Conservation (phyloP, 2,797 vertebrate species). For the Trachurus trachurus region DNA sequence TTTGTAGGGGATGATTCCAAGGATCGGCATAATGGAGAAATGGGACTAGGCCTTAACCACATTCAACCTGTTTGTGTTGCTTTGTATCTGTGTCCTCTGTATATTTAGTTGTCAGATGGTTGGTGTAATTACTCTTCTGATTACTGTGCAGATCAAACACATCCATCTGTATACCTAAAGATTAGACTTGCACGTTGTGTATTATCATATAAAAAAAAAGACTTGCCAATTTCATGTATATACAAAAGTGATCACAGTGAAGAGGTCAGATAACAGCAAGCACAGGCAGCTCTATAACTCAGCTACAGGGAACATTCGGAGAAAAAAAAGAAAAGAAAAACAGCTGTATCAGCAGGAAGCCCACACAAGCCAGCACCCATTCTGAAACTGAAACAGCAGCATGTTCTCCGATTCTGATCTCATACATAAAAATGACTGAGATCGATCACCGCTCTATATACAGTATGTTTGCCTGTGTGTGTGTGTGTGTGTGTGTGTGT, state of each 20-base stretch:
- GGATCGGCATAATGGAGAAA: no score
- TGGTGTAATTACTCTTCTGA: no score
- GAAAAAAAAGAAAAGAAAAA: neutral
- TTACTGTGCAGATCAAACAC: no score
- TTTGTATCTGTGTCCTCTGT: no score
- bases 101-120: no score
- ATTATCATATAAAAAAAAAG: no score
- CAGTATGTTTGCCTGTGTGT: neutral
- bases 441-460: neutral
- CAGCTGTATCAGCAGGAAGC: slow-evolving; percentile 10
- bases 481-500: neutral
- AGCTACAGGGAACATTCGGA: neutral
- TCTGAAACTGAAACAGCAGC: neutral
- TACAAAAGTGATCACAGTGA: neutral
- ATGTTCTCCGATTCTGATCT: neutral
- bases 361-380: neutral
- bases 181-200: no score
- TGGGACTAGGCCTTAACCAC: no score
- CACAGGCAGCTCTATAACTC: neutral
- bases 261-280: neutral
- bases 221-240: no score
- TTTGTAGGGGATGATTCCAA: no score
- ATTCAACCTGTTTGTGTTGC: no score
- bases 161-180: no score
- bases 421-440: slow-evolving; percentile 4